phyloP scores from a whole-genome alignment of 2,797 vertebrate species.

The Scarus forsteni region DNA sequence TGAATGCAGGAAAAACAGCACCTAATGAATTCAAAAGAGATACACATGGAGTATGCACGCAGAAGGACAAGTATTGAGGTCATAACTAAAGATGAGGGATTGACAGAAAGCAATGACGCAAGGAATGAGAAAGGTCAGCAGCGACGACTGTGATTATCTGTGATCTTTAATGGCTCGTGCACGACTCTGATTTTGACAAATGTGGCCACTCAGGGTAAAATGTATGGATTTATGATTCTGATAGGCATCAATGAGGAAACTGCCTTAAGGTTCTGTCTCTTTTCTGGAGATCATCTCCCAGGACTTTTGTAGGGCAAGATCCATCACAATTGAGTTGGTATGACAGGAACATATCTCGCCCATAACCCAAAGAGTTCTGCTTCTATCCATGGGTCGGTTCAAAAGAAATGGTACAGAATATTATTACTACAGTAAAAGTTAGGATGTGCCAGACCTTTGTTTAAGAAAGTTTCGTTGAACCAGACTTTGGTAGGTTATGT shows the following conservation, averaged over 20 bases:
- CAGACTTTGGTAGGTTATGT: no score
- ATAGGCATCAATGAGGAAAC: not conserved
- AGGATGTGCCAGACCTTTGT: no score
- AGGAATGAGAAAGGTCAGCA: not conserved
- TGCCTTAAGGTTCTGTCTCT: not conserved
- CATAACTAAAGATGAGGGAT: not conserved
- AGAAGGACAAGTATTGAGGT: not conserved
- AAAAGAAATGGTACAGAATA: no score
- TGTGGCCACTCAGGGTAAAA: not conserved
- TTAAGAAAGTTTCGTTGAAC: no score
- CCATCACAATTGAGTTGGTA: no score
- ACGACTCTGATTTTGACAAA: not conserved
- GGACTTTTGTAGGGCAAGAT: no score
- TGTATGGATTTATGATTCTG: not conserved
- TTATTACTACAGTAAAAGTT: no score
- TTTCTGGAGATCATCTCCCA: no score
- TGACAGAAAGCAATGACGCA: not conserved
- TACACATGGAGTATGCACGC: not conserved
- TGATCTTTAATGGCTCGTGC: not conserved
- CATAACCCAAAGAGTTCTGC: no score
- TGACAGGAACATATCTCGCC: no score
- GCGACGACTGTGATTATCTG: not conserved
- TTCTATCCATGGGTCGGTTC: no score
- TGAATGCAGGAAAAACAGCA: no score
- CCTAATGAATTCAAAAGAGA: not conserved